These are phyloP conservation scores for Cathartes aura DNA, from an alignment of 2,113 vertebrate species.

Conservation along the genomic window DNA sequence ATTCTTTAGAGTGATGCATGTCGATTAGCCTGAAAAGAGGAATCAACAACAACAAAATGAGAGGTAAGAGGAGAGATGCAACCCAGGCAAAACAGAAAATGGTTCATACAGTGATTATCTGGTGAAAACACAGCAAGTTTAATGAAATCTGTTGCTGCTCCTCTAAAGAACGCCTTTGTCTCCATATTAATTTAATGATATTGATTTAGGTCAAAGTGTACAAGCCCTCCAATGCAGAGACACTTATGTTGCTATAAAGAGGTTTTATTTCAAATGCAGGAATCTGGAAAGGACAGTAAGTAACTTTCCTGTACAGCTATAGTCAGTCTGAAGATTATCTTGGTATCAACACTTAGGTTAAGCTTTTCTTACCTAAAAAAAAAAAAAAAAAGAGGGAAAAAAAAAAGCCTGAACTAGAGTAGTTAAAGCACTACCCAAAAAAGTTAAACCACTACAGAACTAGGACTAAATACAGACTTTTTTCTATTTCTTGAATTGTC, in stretches of 20 bases:
- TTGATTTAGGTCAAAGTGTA: constrained; percentile 12
- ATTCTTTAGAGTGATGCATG: background rate
- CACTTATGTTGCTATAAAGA: background rate
- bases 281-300: background rate
- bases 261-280: background rate
- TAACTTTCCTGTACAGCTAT: background rate
- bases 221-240: background rate
- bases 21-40: background rate
- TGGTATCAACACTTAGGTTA: background rate
- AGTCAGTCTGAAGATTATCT: background rate
- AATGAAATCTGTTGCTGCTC: background rate
- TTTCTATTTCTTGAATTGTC: background rate
- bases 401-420: background rate
- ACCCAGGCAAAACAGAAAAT: background rate
- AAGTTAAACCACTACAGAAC: background rate
- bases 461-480: background rate
- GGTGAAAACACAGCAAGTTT: background rate
- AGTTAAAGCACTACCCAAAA: background rate
- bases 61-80: background rate
- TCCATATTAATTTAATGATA: background rate
- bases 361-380: background rate
- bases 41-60: background rate
- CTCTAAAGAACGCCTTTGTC: background rate
- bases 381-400: background rate
- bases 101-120: background rate